These are phyloP conservation scores for Acrobasis repandana DNA, from an alignment of 2,888 invertebrate genomes.

Conservation along the genomic window DNA sequence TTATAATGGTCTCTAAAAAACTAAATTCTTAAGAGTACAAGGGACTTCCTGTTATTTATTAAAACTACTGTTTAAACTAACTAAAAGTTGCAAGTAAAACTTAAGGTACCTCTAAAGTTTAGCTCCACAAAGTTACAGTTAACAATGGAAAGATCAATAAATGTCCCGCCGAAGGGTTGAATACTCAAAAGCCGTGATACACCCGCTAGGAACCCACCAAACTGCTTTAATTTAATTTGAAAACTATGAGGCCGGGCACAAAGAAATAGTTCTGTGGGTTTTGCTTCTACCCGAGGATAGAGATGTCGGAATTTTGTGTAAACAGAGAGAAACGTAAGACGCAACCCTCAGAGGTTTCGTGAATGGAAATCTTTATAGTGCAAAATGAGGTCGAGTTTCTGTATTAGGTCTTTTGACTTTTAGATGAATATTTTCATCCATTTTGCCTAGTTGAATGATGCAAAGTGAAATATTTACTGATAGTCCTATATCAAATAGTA, in stretches of 20 bases:
- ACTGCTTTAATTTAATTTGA: conserved; percentile 64
- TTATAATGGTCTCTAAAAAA: too few species aligned
- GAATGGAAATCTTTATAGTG: conserved; percentile 28
- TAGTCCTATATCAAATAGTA: too few species aligned
- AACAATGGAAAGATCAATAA: conserved; percentile 19
- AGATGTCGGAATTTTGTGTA: conserved; percentile 7
- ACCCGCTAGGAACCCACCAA: conserved; percentile 41
- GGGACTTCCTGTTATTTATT: too few species aligned
- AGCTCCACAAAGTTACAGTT: neutral
- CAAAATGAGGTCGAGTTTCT: neutral
- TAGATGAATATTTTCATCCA: neutral
- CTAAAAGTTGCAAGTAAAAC: neutral
- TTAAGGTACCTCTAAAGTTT: neutral
- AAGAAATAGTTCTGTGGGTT: conserved; percentile 66
- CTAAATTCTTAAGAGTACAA: too few species aligned
- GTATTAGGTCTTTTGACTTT: neutral
- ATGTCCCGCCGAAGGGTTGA: conserved; percentile 34
- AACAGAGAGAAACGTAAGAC: neutral
- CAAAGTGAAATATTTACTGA: too few species aligned
- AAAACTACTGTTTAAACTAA: neutral
- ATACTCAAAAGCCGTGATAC: conserved; percentile 4
- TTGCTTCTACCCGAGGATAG: neutral
- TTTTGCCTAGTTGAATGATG: too few species aligned
- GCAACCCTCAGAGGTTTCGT: neutral
- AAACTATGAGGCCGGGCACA: conserved; percentile 63